A percentile compares a stretch with the other conserved stretches of the same genome.
Conservation (phyloP, 2,113 vertebrate genomes). For the Centropus bengalensis region DNA sequence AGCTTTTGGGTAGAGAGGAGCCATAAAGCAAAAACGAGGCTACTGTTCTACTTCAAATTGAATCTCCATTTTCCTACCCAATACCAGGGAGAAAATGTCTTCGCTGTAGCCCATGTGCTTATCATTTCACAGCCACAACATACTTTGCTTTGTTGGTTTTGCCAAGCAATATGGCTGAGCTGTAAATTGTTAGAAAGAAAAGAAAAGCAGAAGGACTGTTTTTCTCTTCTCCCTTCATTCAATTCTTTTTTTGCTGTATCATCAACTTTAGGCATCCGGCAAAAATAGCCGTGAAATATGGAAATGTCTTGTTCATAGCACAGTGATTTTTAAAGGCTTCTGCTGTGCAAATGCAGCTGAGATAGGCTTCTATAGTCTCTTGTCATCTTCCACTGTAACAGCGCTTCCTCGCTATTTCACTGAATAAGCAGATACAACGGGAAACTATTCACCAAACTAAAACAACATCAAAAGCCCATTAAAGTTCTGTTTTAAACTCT, state of each 20-base stretch:
- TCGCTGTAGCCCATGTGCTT: conserved; percentile 9
- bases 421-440: conserved; percentile 72
- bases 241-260: conserved; percentile 66
- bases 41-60: not conserved
- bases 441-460: conserved; percentile 68
- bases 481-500: conserved; percentile 68
- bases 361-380: conserved; percentile 68
- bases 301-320: conserved; percentile 72
- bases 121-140: conserved; percentile 57
- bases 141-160: conserved; percentile 54
- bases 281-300: conserved; percentile 78
- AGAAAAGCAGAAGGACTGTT: conserved; percentile 49
- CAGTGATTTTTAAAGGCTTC: conserved; percentile 76
- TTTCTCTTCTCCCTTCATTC: conserved; percentile 17
- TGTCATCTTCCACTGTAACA: conserved; percentile 67
- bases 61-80: not conserved
- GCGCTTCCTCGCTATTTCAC: conserved; percentile 60
- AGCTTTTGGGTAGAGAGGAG: not conserved
- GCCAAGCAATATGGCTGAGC: conserved; percentile 44
- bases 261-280: conserved; percentile 66
- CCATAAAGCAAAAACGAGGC: not conserved
- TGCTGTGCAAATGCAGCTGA: conserved; percentile 74
- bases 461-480: conserved; percentile 70
- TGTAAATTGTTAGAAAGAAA: conserved; percentile 58
- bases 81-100: not conserved